Evolutionary conservation across 2,113 vertebrate genomes (phyloP).

Genomic region (Microtus richardsoni): DNA sequence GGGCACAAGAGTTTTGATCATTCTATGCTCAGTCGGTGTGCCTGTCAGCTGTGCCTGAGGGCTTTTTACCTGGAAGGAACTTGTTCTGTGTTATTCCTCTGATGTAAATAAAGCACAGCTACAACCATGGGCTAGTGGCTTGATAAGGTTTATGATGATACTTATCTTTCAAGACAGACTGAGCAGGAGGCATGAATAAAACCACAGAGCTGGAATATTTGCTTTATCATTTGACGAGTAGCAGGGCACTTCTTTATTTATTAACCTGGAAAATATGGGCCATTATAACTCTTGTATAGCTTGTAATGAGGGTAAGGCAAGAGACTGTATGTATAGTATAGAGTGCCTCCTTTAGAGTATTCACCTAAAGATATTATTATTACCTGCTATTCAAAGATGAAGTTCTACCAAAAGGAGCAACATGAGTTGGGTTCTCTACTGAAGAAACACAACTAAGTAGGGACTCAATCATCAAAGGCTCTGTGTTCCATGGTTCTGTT

Average conservation of each 20-base stretch:
- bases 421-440: not conserved
- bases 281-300: not conserved
- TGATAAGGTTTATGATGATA: not conserved
- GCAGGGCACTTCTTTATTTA: not conserved
- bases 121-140: not conserved
- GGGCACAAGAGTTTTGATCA: too few relatives aligned
- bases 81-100: not conserved
- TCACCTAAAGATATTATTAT: not conserved
- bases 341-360: not conserved
- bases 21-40: not conserved
- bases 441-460: not conserved
- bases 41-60: not conserved
- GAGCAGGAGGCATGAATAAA: not conserved
- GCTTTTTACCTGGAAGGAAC: not conserved
- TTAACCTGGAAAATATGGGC: slow-evolving; percentile 24
- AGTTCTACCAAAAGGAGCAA: not conserved
- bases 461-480: not conserved
- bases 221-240: not conserved
- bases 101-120: not conserved
- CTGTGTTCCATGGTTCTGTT: not conserved
- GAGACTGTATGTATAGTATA: not conserved
- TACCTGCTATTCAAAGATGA: not conserved
- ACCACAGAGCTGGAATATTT: not conserved
- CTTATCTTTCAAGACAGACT: not conserved
- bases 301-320: not conserved